Evolutionary conservation across 2,888 invertebrate species (phyloP), one percentile per base, ranked within the genome.

Genomic region (Caenorhabditis uteleia): DNA sequence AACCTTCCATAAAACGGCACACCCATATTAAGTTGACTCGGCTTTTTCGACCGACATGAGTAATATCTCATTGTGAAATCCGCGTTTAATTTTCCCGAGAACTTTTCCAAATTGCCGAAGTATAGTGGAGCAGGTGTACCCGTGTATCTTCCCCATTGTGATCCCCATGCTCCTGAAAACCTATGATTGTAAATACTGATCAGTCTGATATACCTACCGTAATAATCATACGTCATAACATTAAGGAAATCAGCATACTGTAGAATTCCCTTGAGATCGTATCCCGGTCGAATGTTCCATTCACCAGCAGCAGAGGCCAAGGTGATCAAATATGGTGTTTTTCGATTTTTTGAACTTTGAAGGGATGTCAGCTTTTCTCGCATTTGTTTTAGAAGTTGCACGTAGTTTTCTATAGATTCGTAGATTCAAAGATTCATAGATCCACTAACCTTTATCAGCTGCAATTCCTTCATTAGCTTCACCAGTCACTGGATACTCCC

Each of bases 211-310:
- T n/a, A n/a, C n/a, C n/a, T n/a, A 3, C 74, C 77, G 53, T 62
- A 72, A 53, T 67, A 77, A 33, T 77, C 77, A 40, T 73, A 77
- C 5, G 75, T 74, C 71, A 77, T 69, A 36, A 73, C 73, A 38
- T 77, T 77, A 33, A 73, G 60, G 48, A 65, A 77, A 36, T 77
- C 73, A 4, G 64, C 72, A 27, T 66, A 62, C 48, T 68, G 47
- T 10, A 75, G 33, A 40, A 65, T 59, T 34, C 51, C 58, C n/a
- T 25, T 53, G 25, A 77, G 43, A 36, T 77, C 76, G 44, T 72
- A 77, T 2, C 73, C 74, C 8, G 67, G 55, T 33, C 70, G 46
- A 2, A 75, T 26, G 8, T 68, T 71, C 75, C 75, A 75, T 34
- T 70, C 58, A 18, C 70, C 75, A 34, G 74, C 74, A 2, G 75